Conservation (phyloP, 1,140 invertebrate genomes). For the Armadillidium nasatum region DNA sequence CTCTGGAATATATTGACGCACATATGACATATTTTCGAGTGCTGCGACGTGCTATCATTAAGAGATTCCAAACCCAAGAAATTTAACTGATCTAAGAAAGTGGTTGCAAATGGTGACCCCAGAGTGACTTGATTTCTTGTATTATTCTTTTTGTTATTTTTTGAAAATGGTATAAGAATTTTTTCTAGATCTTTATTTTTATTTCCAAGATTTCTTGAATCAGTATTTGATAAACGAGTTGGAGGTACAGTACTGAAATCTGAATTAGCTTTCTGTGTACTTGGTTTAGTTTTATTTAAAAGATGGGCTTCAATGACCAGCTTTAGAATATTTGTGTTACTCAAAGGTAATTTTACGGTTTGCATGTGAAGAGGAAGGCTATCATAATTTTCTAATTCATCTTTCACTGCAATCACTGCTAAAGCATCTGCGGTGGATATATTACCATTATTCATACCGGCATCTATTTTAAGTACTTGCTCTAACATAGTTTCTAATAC, state of each 20-base stretch:
- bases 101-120: neutral
- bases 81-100: neutral
- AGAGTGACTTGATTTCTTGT: neutral
- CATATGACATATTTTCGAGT: neutral
- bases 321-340: neutral
- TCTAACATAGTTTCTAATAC: neutral
- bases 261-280: neutral
- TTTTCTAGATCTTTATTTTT: neutral
- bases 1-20: conserved; percentile 3
- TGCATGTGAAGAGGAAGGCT: neutral
- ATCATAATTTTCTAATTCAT: neutral
- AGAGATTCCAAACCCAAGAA: neutral
- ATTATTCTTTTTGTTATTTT: neutral
- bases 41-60: neutral
- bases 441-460: neutral
- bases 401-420: neutral
- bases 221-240: neutral
- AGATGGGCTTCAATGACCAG: neutral
- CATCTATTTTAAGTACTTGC: neutral
- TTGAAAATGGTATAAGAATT: neutral
- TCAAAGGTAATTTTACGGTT: neutral
- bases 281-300: neutral
- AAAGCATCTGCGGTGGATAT: neutral
- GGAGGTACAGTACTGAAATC: neutral
- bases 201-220: neutral